Conservation (phyloP, 1,140 invertebrate species). For the Tetragnatha versicolor region DNA sequence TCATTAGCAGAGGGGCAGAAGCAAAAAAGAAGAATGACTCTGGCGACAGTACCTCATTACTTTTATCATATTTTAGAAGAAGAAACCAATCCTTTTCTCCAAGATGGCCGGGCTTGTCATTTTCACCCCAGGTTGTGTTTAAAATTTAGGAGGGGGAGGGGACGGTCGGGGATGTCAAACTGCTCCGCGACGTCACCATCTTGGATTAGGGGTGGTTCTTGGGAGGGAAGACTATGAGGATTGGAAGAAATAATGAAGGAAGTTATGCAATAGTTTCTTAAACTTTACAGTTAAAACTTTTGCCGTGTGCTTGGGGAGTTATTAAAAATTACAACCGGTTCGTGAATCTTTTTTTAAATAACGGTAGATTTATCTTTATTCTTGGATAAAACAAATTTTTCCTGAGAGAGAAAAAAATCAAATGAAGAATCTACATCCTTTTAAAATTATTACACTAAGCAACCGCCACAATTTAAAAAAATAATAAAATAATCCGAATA, state of each 20-base stretch:
- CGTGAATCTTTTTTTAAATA: too few species aligned
- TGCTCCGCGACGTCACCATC: background rate
- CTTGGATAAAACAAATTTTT: too few species aligned
- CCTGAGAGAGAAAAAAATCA: too few species aligned
- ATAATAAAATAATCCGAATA: too few species aligned
- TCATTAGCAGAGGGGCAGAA: slow-evolving; percentile 16
- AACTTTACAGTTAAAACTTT: too few species aligned
- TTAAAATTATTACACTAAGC: too few species aligned
- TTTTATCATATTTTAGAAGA: slow-evolving; percentile 49
- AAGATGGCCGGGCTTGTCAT: slow-evolving; percentile 15
- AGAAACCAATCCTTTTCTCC: slow-evolving; percentile 29
- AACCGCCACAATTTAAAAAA: too few species aligned
- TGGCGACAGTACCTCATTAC: slow-evolving; percentile 36
- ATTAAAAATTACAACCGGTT: too few species aligned
- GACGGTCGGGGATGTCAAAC: background rate
- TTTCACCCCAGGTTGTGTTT: slow-evolving; percentile 26
- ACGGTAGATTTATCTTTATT: too few species aligned
- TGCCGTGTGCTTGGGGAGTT: too few species aligned
- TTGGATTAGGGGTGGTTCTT: background rate
- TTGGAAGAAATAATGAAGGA: background rate
- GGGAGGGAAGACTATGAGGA: background rate
- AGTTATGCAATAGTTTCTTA: too few species aligned
- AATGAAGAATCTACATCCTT: too few species aligned
- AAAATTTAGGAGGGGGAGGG: background rate
- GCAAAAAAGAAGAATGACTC: background rate